Evolutionary conservation across 2,888 invertebrate genomes (phyloP).

Genomic region (Ashinkailepas kermadecensis): DNA sequence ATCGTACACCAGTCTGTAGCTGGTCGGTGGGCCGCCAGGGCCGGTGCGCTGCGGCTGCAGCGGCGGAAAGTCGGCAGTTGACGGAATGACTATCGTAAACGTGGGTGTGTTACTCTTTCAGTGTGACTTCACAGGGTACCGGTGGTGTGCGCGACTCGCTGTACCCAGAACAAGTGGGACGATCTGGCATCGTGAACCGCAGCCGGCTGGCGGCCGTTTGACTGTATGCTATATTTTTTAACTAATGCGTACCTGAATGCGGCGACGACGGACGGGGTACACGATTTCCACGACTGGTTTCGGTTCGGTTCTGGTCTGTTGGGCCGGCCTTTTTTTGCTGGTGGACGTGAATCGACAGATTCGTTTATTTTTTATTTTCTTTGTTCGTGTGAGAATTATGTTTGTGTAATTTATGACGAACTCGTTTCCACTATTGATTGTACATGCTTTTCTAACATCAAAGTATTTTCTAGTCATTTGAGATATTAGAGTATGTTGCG

Average conservation of each 20-base stretch:
- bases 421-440: constrained; percentile 19
- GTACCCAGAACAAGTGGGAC: neutral
- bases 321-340: neutral
- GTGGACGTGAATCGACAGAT: constrained; percentile 4
- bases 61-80: no score
- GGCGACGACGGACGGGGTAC: neutral
- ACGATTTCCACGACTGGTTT: neutral
- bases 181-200: neutral
- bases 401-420: constrained; percentile 16
- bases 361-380: constrained; percentile 22
- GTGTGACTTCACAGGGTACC: neutral
- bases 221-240: constrained; percentile 7
- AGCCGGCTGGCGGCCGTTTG: neutral
- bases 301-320: neutral
- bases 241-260: neutral
- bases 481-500: neutral
- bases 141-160: neutral
- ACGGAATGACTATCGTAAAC: no score
- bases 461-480: constrained; percentile 22
- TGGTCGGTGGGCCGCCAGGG: neutral
- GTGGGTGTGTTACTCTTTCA: neutral
- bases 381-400: neutral
- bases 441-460: constrained; percentile 20
- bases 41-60: neutral
- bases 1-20: neutral